Evolutionary conservation across 2,888 invertebrate genomes (phyloP).

Genomic region (Baronia brevicornis): DNA sequence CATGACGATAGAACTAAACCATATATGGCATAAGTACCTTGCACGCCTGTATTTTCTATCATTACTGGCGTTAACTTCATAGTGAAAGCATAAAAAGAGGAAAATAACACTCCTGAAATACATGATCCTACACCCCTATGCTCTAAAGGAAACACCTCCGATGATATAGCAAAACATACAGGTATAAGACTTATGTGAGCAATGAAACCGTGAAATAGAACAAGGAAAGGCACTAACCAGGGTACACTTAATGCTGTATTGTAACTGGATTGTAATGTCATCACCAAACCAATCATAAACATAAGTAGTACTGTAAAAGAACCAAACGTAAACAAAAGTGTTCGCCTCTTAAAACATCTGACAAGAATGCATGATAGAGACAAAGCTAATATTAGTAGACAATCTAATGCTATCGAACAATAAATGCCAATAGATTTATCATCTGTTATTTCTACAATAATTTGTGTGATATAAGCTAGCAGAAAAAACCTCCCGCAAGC

Average conservation of each 20-base stretch:
- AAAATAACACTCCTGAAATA: not conserved
- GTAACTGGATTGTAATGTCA: slow-evolving; percentile 20
- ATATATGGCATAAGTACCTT: not conserved
- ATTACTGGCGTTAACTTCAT: slow-evolving; percentile 1
- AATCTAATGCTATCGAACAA: slow-evolving; percentile 26
- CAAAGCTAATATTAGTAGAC: slow-evolving; percentile 23
- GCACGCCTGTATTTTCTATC: not conserved
- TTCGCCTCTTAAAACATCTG: slow-evolving; percentile 24
- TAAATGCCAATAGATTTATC: slow-evolving; percentile 25
- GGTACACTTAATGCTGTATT: slow-evolving; percentile 1
- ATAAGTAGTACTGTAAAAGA: slow-evolving; percentile 22
- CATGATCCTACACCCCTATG: not conserved
- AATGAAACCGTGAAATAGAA: slow-evolving; percentile 25
- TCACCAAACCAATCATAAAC: slow-evolving; percentile 22
- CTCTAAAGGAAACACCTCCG: slow-evolving; percentile 31
- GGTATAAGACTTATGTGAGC: slow-evolving; percentile 29
- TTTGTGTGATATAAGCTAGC: slow-evolving; percentile 27
- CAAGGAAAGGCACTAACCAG: slow-evolving; percentile 24
- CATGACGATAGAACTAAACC: not conserved
- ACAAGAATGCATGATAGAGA: slow-evolving; percentile 23
- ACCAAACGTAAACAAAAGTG: slow-evolving; percentile 26
- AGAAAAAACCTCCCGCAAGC: slow-evolving; percentile 29
- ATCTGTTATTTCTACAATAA: slow-evolving; percentile 25
- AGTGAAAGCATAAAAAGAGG: not conserved
- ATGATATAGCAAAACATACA: slow-evolving; percentile 24